Evolutionary conservation across 1,140 invertebrate genomes (phyloP).

Genomic region (Triops cancriformis): DNA sequence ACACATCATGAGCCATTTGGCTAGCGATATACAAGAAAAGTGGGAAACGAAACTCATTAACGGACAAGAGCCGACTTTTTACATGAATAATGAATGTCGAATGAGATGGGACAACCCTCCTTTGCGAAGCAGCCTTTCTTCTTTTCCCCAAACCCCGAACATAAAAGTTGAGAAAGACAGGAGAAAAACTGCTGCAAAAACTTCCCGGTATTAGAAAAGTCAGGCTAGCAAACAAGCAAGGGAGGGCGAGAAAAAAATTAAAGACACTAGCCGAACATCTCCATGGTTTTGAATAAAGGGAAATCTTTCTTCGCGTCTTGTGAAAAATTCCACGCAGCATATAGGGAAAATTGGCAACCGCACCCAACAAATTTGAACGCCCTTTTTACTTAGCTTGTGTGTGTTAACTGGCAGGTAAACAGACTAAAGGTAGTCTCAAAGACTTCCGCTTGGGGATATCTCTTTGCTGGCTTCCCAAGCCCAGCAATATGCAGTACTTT

Average conservation of each 20-base stretch:
- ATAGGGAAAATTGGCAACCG: background rate
- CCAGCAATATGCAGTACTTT: no score
- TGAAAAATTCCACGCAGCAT: background rate
- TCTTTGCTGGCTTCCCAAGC: no score
- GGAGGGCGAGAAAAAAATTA: no score
- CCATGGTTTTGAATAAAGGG: background rate
- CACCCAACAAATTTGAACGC: background rate
- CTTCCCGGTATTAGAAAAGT: background rate
- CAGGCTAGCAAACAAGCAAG: background rate
- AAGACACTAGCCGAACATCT: background rate
- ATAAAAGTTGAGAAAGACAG: background rate
- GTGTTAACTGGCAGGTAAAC: slow-evolving; percentile 10
- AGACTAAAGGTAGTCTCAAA: background rate
- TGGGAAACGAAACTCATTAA: slow-evolving; percentile 6
- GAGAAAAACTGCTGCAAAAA: background rate
- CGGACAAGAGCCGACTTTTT: background rate
- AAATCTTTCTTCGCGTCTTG: background rate
- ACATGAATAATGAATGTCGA: background rate
- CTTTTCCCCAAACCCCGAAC: background rate
- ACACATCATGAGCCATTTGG: slow-evolving; percentile 6
- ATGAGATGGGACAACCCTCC: background rate
- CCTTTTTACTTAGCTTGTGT: background rate
- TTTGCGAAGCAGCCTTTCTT: background rate
- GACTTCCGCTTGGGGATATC: background rate
- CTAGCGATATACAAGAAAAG: slow-evolving; percentile 1